Conservation (phyloP, 2,888 invertebrate species). For the Buathra laborator region DNA sequence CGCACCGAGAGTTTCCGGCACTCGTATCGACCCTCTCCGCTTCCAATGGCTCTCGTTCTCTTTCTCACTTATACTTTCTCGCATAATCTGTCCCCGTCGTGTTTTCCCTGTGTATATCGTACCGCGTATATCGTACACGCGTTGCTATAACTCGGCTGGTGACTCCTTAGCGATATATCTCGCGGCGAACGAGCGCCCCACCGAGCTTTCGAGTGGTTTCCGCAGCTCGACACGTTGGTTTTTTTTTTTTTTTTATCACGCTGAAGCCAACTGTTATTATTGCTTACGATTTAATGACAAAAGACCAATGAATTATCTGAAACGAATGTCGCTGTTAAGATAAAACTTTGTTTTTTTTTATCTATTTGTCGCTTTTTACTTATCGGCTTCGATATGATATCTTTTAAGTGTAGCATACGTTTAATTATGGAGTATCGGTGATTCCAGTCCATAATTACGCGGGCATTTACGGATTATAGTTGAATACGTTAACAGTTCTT, state of each 20-base stretch:
- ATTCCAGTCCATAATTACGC: conserved; percentile 18
- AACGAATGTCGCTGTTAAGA: background rate
- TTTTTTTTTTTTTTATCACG: conserved; percentile 29
- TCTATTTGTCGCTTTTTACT: background rate
- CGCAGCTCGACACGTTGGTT: conserved; percentile 54
- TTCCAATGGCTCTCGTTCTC: conserved; percentile 44
- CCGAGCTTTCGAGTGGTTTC: conserved; percentile 53
- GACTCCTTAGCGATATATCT: conserved; percentile 61
- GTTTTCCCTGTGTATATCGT: conserved; percentile 9
- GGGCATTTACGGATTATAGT: background rate
- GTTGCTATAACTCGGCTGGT: conserved; percentile 25
- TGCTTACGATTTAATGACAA: conserved; percentile 38
- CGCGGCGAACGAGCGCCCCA: conserved; percentile 43
- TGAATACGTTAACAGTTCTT: conserved; percentile 9
- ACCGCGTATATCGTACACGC: background rate
- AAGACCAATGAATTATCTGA: background rate
- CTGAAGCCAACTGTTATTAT: conserved; percentile 62
- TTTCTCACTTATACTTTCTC: conserved; percentile 26
- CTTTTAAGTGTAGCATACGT: background rate
- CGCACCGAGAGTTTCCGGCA: conserved; percentile 70
- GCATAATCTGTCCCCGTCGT: conserved; percentile 6
- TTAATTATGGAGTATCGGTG: conserved; percentile 13
- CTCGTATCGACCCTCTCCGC: conserved; percentile 68
- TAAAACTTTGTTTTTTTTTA: background rate
- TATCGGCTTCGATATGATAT: background rate